phyloP scores from a whole-genome alignment of 2,113 vertebrate species.

The Lagopus leucura region DNA sequence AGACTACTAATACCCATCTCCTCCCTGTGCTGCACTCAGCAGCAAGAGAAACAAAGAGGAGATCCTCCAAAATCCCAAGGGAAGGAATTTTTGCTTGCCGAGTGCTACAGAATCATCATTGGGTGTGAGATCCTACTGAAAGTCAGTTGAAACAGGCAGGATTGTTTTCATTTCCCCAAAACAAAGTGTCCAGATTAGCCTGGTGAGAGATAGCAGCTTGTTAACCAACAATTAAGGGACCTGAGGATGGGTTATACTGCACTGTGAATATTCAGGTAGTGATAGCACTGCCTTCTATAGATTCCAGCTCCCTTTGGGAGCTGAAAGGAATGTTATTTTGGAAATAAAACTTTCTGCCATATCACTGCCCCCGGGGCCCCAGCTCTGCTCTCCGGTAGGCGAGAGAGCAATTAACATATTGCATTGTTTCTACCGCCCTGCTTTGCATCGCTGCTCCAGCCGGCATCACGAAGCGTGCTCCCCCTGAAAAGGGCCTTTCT shows the following conservation, averaged over 20 bases:
- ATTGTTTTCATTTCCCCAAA: background rate
- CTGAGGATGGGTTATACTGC: rapidly evolving
- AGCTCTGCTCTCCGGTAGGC: background rate
- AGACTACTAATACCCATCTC: background rate
- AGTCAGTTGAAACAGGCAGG: background rate
- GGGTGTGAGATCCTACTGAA: background rate
- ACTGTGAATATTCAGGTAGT: background rate
- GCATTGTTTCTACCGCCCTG: slow-evolving; percentile 2
- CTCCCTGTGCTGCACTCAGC: background rate
- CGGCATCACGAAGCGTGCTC: background rate
- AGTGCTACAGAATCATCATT: background rate
- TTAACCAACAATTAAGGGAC: background rate
- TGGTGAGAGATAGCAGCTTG: background rate
- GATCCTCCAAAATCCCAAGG: background rate
- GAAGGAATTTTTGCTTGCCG: rapidly evolving
- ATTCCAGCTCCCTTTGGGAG: no score
- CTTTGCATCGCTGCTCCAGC: background rate
- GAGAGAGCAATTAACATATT: background rate
- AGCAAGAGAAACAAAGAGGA: background rate
- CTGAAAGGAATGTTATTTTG: background rate
- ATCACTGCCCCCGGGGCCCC: background rate
- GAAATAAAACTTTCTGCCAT: background rate
- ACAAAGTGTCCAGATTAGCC: background rate
- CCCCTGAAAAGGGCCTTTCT: background rate
- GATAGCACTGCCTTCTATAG: background rate